Conservation (phyloP, 1,140 invertebrate species). For the Brachionus plicatilis region DNA sequence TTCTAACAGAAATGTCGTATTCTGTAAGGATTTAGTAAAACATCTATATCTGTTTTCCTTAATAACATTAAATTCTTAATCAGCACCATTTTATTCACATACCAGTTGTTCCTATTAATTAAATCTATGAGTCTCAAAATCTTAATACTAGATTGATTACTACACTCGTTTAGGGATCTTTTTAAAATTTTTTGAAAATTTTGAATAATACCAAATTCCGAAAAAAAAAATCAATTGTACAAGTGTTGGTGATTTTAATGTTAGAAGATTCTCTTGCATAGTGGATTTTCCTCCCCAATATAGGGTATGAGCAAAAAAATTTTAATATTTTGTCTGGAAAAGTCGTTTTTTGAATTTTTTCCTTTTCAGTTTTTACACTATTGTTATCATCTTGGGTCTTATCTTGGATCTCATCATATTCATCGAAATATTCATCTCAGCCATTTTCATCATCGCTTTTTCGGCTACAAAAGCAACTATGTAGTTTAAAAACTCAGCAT, state of each 20-base stretch:
- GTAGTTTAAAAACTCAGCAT: neutral
- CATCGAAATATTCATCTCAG: neutral
- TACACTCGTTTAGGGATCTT: neutral
- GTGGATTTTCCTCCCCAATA: neutral
- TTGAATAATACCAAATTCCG: neutral
- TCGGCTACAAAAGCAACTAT: neutral
- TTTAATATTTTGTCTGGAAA: no score
- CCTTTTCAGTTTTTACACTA: neutral
- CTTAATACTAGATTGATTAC: neutral
- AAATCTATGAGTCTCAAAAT: neutral
- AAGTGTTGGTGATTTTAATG: neutral
- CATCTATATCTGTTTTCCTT: neutral
- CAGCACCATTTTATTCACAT: neutral
- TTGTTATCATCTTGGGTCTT: neutral
- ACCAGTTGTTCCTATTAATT: neutral
- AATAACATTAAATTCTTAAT: neutral
- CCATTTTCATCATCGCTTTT: neutral
- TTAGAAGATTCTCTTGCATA: neutral
- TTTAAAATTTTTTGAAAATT: neutral
- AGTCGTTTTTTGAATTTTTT: neutral
- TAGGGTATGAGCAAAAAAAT: neutral
- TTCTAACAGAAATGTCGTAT: no score
- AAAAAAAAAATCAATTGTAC: neutral
- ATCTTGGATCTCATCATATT: neutral
- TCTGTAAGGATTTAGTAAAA: no score